These are phyloP conservation scores for Calephelis virginiensis DNA, from an alignment of 1,140 invertebrate genomes.

Conservation along the genomic window DNA sequence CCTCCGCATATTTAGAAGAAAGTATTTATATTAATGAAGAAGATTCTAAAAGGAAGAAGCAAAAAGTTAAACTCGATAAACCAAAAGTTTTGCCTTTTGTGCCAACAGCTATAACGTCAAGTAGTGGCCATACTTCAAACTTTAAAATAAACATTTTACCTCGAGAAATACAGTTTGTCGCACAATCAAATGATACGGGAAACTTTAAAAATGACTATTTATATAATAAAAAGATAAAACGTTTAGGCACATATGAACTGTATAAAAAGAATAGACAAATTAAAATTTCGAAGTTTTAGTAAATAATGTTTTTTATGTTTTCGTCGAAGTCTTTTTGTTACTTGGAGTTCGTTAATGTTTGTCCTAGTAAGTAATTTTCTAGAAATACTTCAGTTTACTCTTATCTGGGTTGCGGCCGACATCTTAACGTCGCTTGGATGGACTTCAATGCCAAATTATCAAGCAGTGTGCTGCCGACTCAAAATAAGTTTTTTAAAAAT, in stretches of 20 bases:
- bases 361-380: no score
- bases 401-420: no score
- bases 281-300: conserved; percentile 65
- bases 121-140: conserved; percentile 57
- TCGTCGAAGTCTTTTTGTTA: conserved; percentile 4
- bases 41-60: conserved; percentile 41
- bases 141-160: conserved; percentile 59
- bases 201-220: conserved; percentile 58
- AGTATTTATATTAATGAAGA: conserved; percentile 60
- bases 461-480: no score
- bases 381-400: no score
- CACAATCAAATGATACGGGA: conserved; percentile 39
- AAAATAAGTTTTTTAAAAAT: no score
- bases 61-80: conserved; percentile 42
- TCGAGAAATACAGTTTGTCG: conserved; percentile 50
- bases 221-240: conserved; percentile 50
- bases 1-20: conserved; percentile 66
- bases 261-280: conserved; percentile 58
- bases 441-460: no score
- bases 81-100: conserved; percentile 65
- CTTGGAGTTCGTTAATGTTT: no score
- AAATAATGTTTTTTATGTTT: neutral
- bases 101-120: conserved; percentile 56
- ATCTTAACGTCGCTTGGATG: no score
- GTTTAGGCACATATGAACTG: conserved; percentile 51